These are phyloP conservation scores for Atractosteus spatula DNA, from an alignment of 2,113 vertebrate genomes.

Conservation along the genomic window DNA sequence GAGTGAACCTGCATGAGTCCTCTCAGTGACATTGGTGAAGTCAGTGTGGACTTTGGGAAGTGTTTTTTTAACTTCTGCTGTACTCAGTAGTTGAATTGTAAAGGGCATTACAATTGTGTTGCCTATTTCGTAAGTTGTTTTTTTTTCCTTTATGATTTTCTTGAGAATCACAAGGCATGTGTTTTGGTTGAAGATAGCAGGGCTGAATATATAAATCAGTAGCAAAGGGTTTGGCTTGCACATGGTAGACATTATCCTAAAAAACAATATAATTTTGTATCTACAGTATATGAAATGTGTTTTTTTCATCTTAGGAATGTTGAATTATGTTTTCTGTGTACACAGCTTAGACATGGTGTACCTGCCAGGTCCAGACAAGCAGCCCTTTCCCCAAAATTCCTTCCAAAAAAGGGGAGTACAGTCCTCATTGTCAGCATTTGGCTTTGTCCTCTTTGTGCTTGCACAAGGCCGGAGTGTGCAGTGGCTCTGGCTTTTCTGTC, in stretches of 20 bases:
- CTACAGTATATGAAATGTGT: slow-evolving; percentile 10
- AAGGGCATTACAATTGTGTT: too few relatives aligned
- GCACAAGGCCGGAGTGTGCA: not conserved
- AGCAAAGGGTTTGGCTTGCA: slow-evolving; percentile 6
- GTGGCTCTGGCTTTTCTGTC: slow-evolving; percentile 13
- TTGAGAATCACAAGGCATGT: too few relatives aligned
- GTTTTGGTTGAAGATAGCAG: too few relatives aligned
- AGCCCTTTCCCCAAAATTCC: slow-evolving; percentile 30
- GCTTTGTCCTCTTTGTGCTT: slow-evolving; percentile 5
- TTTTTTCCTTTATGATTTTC: not conserved
- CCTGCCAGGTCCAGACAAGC: slow-evolving; percentile 35
- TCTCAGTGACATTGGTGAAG: not conserved
- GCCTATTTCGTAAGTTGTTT: not conserved
- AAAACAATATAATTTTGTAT: not conserved
- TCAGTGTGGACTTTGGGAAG: not conserved
- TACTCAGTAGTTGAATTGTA: too few relatives aligned
- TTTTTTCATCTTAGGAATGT: slow-evolving; percentile 27
- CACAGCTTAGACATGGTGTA: slow-evolving; percentile 42
- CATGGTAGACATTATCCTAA: not conserved
- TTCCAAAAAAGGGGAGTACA: slow-evolving; percentile 41
- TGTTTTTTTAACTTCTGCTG: not conserved
- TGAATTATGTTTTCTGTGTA: slow-evolving; percentile 41
- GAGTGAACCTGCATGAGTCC: not conserved
- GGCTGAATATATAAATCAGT: too few relatives aligned
- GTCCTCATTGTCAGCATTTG: slow-evolving; percentile 23